Evolutionary conservation across 2,888 invertebrate species (phyloP).

Genomic region (Melanostoma scalare): DNA sequence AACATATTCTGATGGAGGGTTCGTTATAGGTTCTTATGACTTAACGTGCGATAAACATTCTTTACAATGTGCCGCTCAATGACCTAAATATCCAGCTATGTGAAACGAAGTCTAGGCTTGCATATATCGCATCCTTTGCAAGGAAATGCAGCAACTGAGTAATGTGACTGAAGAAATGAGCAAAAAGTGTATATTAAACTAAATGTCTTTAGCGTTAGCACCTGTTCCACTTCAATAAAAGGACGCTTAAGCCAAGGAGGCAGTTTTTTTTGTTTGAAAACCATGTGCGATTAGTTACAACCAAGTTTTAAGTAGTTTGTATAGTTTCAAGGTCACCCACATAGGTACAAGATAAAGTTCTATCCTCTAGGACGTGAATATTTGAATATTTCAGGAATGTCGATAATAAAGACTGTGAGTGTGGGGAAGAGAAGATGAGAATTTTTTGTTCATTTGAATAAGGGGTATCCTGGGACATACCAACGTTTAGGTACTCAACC

Average conservation of each 20-base stretch:
- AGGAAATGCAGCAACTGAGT: conserved; percentile 10
- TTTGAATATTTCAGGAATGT: too few species aligned
- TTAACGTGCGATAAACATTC: conserved; percentile 54
- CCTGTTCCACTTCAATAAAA: conserved; percentile 34
- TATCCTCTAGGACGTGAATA: too few species aligned
- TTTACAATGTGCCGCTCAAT: conserved; percentile 50
- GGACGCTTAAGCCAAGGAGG: background rate
- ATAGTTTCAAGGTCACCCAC: too few species aligned
- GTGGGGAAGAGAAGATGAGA: too few species aligned
- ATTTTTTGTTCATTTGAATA: too few species aligned
- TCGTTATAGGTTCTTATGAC: conserved; percentile 33
- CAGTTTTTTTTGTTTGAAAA: conserved; percentile 4
- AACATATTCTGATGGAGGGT: background rate
- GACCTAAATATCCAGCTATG: conserved; percentile 58
- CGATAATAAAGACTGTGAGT: too few species aligned
- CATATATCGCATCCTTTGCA: conserved; percentile 14
- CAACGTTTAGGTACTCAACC: too few species aligned
- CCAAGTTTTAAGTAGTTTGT: too few species aligned
- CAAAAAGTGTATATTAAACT: conserved; percentile 2
- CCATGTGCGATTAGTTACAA: background rate
- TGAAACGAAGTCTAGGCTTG: conserved; percentile 24
- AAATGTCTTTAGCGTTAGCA: conserved; percentile 1
- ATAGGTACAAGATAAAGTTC: too few species aligned
- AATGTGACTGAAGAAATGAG: background rate
- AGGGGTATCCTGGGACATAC: too few species aligned